Evolutionary conservation across 1,140 invertebrate species (phyloP), one percentile per base, ranked within the genome.

Genomic region (Lepidurus couesii): DNA sequence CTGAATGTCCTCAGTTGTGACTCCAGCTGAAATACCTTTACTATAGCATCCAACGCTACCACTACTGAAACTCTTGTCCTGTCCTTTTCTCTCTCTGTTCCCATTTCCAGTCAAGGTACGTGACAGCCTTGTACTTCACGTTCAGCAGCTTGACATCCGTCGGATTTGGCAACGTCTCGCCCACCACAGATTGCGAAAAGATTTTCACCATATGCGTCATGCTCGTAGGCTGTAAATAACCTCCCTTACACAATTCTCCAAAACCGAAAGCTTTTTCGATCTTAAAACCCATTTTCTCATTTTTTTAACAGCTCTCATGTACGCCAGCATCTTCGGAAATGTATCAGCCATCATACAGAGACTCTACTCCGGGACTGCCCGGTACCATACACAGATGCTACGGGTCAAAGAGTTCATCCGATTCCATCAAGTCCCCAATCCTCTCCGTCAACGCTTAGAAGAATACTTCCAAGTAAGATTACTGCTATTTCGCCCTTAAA

Each of bases 241-340:
- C n/a, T 75, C 7, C 7, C 7, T 75, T 21, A 16, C n/a, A 5
- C 74, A 0, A n/a, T 75, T 7, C 11, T 75, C 26, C 8, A 21
- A 43, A 34, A 42, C 24, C 53, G 44, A 75, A 75, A 80, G 43
- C 42, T 76, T 4, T 34, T 34, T 34, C 34, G 34, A 34, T 34
- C 34, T 34, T 4, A 79, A 24, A 21, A 78, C 16, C 42, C 42
- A 44, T 47, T 79, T 79, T 82, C 3, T 80, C 21, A 80, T 84
- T 82, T 76, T 24, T 79, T 86, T 87, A 85, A 85, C 87, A 97
- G 95, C 96, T 81, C 89, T 99, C n/a, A 97, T 99, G 95, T 98
- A 98, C 86, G 98, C 98, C 82, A 98, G 96, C 86, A 98, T 99
- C 83, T 99, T 99, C 86, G 97, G 97, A 84, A 98, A 99, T 86